Evolutionary conservation across 2,888 invertebrate genomes (phyloP).

Genomic region (Notodromas monacha): DNA sequence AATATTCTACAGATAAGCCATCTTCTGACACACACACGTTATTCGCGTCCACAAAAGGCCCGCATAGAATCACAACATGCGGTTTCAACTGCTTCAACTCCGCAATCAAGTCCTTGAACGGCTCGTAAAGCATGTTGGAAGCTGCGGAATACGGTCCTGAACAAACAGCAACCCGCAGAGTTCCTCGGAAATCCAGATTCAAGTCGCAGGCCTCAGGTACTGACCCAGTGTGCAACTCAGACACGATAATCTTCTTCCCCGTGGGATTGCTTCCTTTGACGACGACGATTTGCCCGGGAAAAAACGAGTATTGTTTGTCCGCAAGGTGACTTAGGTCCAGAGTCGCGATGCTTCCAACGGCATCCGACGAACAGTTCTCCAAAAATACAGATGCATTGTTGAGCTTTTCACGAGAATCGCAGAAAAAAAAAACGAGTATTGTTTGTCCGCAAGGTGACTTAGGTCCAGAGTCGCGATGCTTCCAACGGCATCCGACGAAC

Average conservation of each 20-base stretch:
- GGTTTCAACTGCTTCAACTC: slow-evolving; percentile 27
- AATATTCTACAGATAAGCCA: slow-evolving; percentile 7
- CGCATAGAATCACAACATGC: slow-evolving; percentile 42
- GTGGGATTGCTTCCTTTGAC: slow-evolving; percentile 35
- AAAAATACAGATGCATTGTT: too few relatives aligned
- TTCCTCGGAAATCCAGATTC: slow-evolving; percentile 8
- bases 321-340: too few relatives aligned
- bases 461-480: too few relatives aligned
- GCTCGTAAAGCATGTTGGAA: slow-evolving; percentile 42
- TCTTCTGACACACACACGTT: slow-evolving; percentile 1
- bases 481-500: too few relatives aligned
- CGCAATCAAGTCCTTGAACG: slow-evolving; percentile 36
- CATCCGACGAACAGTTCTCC: too few relatives aligned
- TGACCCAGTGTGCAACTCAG: neutral
- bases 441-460: too few relatives aligned
- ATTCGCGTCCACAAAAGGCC: slow-evolving; percentile 45
- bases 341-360: too few relatives aligned
- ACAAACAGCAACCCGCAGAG: slow-evolving; percentile 29
- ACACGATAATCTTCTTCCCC: slow-evolving; percentile 29
- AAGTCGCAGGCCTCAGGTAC: neutral
- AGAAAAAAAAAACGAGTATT: slow-evolving; percentile 35
- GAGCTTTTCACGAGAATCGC: too few relatives aligned
- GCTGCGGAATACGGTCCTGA: slow-evolving; percentile 50
- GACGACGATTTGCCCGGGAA: slow-evolving; percentile 43
- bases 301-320: slow-evolving; percentile 35